phyloP scores from a whole-genome alignment of 2,113 vertebrate genomes.

The Penelope pileata region DNA sequence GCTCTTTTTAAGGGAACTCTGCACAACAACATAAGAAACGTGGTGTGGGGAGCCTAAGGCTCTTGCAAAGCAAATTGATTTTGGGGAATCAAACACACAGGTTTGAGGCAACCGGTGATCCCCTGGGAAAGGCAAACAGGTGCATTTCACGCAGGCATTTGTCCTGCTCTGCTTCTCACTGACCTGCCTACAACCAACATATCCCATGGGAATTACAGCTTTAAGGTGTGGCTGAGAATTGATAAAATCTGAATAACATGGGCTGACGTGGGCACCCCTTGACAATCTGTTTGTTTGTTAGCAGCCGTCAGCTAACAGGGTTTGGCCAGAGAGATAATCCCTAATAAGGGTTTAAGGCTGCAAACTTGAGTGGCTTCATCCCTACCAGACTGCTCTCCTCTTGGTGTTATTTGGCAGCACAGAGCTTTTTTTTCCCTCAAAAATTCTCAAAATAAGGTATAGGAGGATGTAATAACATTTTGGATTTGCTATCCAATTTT shows the following conservation, averaged over 20 bases:
- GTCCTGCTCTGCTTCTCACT: neutral
- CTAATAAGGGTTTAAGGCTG: neutral
- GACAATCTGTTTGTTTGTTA: neutral
- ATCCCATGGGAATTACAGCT: neutral
- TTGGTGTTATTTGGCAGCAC: neutral
- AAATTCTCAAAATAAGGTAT: neutral
- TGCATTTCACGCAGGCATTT: neutral
- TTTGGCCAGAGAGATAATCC: neutral
- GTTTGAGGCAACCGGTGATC: neutral
- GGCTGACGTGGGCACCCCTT: neutral
- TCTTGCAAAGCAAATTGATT: neutral
- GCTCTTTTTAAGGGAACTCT: neutral
- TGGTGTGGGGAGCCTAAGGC: rapidly evolving
- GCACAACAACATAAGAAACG: neutral
- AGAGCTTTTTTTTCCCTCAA: neutral
- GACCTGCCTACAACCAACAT: neutral
- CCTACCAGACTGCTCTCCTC: neutral
- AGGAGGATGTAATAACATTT: neutral
- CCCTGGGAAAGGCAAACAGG: neutral
- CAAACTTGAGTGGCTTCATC: neutral
- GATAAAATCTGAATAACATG: neutral
- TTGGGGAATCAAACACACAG: neutral
- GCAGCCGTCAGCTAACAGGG: neutral
- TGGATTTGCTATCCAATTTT: neutral
- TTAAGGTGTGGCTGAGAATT: neutral